Evolutionary conservation across 2,797 vertebrate genomes (phyloP).

Genomic region (Stomatorhinus walkeri): DNA sequence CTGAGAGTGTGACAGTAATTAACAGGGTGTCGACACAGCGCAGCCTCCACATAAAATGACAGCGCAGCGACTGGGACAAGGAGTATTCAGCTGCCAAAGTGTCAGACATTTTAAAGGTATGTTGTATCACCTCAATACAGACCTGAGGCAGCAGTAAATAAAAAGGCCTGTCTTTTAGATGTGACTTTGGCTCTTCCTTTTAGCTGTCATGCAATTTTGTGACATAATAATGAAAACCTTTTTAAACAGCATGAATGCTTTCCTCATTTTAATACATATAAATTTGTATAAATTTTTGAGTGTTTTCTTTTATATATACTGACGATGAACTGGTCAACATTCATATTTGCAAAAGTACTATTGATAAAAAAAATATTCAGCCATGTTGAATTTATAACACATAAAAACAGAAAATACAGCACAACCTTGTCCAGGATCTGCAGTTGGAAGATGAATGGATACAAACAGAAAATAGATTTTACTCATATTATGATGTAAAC

Average conservation of each 20-base stretch:
- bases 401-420: neutral
- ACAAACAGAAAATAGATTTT: neutral
- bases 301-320: neutral
- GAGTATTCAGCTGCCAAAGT: neutral
- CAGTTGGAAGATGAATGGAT: neutral
- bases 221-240: neutral
- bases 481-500: neutral
- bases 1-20: slow-evolving; percentile 1
- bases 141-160: neutral
- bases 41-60: neutral
- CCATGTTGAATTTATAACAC: neutral
- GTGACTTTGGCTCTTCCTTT: neutral
- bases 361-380: neutral
- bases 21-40: neutral
- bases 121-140: neutral
- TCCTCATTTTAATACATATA: neutral
- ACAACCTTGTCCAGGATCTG: neutral
- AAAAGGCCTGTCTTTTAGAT: neutral
- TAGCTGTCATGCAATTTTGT: neutral
- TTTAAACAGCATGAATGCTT: neutral
- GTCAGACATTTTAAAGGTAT: neutral
- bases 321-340: neutral
- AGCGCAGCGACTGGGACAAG: neutral
- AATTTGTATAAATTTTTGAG: neutral
- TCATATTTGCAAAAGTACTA: neutral